Percentiles rank a stretch among this genome's conserved stretches.
Evolutionary conservation across 2,113 vertebrate species (phyloP).

Genomic region (Rostratula benghalensis): DNA sequence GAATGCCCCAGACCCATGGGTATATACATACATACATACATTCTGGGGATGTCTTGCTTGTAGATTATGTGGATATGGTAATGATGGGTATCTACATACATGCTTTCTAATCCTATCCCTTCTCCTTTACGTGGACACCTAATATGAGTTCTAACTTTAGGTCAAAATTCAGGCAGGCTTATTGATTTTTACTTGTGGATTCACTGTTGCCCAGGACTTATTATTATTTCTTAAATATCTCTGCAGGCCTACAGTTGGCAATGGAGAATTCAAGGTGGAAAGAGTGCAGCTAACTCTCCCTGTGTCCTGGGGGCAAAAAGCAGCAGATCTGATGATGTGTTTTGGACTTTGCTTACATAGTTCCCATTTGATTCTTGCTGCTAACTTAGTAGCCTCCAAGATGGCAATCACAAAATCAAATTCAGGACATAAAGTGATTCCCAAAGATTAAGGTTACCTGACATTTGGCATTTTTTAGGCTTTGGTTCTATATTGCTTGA

Average conservation of each 20-base stretch:
- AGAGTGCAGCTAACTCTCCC: not conserved
- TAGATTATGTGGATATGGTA: not conserved
- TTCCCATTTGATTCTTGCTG: not conserved
- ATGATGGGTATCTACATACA: rapidly evolving
- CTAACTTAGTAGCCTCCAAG: not conserved
- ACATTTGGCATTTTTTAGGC: not conserved
- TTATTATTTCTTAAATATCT: not conserved
- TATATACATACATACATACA: rapidly evolving
- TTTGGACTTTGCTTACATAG: not conserved
- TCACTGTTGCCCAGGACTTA: not conserved
- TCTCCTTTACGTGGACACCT: not conserved
- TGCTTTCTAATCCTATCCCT: not conserved
- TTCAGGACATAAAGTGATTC: not conserved
- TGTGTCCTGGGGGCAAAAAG: not conserved
- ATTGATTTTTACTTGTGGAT: not conserved
- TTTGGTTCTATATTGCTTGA: not conserved
- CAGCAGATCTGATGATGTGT: not conserved
- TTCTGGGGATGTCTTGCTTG: not conserved
- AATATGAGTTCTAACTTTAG: not conserved
- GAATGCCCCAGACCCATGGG: not conserved
- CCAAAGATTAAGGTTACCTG: not conserved
- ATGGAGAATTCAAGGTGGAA: not conserved
- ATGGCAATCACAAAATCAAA: not conserved
- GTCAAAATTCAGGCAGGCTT: not conserved
- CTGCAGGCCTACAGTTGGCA: not conserved